Conservation (phyloP, 2,113 vertebrate genomes). For the Aix galericulata region DNA sequence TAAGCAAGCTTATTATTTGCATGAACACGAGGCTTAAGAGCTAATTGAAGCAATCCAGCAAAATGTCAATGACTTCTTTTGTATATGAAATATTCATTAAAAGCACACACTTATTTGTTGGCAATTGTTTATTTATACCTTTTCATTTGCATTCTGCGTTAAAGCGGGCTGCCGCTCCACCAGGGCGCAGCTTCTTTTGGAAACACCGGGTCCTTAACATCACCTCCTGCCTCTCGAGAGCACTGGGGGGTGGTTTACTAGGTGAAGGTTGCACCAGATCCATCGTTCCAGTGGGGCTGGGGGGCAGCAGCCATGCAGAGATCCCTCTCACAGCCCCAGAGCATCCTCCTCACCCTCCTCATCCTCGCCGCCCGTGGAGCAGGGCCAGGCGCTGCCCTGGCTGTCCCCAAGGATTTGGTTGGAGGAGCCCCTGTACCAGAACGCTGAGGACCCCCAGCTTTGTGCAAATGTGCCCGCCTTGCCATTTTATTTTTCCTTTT, state of each 20-base stretch:
- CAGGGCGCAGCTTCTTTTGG: not conserved
- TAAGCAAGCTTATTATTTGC: conserved; percentile 78
- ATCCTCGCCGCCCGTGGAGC: not conserved
- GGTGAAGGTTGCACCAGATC: accelerated
- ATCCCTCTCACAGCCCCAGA: not conserved
- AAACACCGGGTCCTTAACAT: not conserved
- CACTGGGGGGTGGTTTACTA: not conserved
- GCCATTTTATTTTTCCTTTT: not conserved
- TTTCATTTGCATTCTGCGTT: conserved; percentile 29
- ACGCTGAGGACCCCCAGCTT: not conserved
- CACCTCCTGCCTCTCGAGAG: not conserved
- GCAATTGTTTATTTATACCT: conserved; percentile 28
- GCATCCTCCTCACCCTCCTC: not conserved
- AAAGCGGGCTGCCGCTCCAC: not conserved
- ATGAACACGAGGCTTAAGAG: conserved; percentile 59
- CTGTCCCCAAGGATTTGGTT: not conserved
- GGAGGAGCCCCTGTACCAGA: not conserved
- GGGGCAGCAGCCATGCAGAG: not conserved
- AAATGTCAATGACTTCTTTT: conserved; percentile 74
- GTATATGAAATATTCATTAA: conserved; percentile 74
- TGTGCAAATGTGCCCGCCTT: not conserved
- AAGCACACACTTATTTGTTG: not conserved
- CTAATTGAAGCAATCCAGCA: conserved; percentile 83
- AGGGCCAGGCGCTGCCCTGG: not conserved
- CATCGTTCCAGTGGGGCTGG: not conserved